These are phyloP conservation scores for Malurus elegans DNA, from an alignment of 2,113 vertebrate genomes.

Conservation along the genomic window DNA sequence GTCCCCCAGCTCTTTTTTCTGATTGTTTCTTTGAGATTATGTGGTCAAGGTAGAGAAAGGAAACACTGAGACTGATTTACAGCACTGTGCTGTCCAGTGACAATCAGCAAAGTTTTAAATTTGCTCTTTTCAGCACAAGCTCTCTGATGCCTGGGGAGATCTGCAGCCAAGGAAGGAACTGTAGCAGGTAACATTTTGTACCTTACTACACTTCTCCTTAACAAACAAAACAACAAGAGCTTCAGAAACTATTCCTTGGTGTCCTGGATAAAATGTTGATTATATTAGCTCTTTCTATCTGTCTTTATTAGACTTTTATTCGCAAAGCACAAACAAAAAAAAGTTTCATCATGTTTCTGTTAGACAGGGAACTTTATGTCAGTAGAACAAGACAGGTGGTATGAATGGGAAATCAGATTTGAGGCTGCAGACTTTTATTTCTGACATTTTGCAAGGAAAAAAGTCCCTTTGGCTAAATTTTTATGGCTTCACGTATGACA, in stretches of 20 bases:
- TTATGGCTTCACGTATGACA: constrained; percentile 31
- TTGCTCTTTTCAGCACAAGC: not conserved
- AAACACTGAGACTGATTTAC: not conserved
- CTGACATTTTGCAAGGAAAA: constrained; percentile 42
- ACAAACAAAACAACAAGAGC: not conserved
- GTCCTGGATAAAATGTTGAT: not conserved
- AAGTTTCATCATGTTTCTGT: not conserved
- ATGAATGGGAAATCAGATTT: constrained; percentile 26
- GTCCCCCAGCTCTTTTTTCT: not conserved
- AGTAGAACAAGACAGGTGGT: not conserved
- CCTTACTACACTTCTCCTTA: not conserved
- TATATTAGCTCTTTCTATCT: not conserved
- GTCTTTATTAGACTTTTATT: not conserved
- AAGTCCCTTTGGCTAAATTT: constrained; percentile 37
- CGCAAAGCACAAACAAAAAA: not conserved
- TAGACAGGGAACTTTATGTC: not conserved
- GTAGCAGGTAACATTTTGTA: not conserved
- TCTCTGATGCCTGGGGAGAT: not conserved
- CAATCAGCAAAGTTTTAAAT: not conserved
- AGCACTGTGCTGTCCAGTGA: not conserved
- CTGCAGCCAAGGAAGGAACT: not conserved
- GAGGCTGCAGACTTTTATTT: not conserved
- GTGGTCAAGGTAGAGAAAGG: not conserved
- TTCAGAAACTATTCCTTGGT: not conserved
- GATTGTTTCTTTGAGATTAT: not conserved